Evolutionary conservation across 2,888 invertebrate species (phyloP).

Genomic region (Nasonia oneida): DNA sequence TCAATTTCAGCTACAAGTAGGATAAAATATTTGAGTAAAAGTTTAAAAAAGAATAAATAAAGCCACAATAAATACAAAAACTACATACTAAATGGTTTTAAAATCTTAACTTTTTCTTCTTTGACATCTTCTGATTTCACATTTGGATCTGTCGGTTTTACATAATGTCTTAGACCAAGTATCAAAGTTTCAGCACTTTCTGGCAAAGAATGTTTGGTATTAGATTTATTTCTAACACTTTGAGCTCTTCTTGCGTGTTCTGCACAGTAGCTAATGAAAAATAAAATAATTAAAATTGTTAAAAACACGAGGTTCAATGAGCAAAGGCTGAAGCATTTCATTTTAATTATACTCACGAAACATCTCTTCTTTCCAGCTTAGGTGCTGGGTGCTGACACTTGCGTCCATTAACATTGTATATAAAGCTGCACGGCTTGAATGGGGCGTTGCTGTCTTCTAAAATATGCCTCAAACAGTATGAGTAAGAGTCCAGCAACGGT

Average conservation of each 20-base stretch:
- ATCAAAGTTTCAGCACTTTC: slow-evolving; percentile 85
- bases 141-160: slow-evolving; percentile 75
- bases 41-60: neutral
- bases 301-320: neutral
- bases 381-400: slow-evolving; percentile 90
- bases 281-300: slow-evolving; percentile 15
- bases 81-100: slow-evolving; percentile 83
- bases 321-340: neutral
- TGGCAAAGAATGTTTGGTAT: slow-evolving; percentile 83
- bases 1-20: slow-evolving; percentile 80
- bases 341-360: slow-evolving; percentile 79
- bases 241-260: slow-evolving; percentile 86
- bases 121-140: slow-evolving; percentile 80
- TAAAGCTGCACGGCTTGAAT: slow-evolving; percentile 89
- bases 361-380: slow-evolving; percentile 86
- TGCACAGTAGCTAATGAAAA: slow-evolving; percentile 82
- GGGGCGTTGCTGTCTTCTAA: slow-evolving; percentile 91
- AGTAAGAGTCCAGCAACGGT: slow-evolving; percentile 85
- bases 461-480: slow-evolving; percentile 91
- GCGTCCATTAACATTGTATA: slow-evolving; percentile 85
- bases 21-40: slow-evolving; percentile 26
- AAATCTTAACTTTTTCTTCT: slow-evolving; percentile 79
- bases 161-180: slow-evolving; percentile 84
- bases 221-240: slow-evolving; percentile 83
- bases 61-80: slow-evolving; percentile 1